Evolutionary conservation across 30 jellyfish, hydroid and myxozoan genomes (phyloP).

Genomic region (Aurelia aurita complex sp. Pacific): DNA sequence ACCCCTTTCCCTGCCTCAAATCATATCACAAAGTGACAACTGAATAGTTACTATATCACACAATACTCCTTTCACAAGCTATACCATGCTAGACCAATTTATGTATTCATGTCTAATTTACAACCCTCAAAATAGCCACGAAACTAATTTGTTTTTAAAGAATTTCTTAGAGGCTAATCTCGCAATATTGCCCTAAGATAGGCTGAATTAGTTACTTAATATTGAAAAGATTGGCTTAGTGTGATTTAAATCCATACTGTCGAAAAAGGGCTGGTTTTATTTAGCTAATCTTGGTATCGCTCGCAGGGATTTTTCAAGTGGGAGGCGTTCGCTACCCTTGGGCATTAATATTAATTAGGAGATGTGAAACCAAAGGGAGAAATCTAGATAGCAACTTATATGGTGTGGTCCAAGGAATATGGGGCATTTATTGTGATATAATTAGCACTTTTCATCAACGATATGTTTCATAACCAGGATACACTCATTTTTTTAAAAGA

Average conservation of each 20-base stretch:
- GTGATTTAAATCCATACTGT: background rate
- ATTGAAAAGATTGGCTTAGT: constrained; percentile 41
- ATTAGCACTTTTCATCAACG: too few species aligned
- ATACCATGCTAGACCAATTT: constrained; percentile 1
- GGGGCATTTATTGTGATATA: too few species aligned
- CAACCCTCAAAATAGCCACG: constrained; percentile 1
- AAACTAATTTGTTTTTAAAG: background rate
- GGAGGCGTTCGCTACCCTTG: background rate
- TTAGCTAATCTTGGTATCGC: constrained; percentile 29
- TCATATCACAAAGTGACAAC: too few species aligned
- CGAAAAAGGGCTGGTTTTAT: constrained; percentile 21
- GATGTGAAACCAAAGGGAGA: background rate
- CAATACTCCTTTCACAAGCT: too few species aligned
- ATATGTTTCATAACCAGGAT: too few species aligned
- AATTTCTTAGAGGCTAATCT: constrained; percentile 25
- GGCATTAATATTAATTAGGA: background rate
- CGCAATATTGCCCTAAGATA: constrained; percentile 12
- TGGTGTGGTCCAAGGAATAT: background rate
- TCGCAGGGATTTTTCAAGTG: constrained; percentile 31
- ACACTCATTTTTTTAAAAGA: too few species aligned
- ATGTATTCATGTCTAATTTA: background rate
- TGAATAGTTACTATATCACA: too few species aligned
- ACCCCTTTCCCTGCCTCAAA: too few species aligned
- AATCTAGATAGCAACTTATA: background rate
- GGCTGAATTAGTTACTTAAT: constrained; percentile 25